Conservation (phyloP, 2,113 vertebrate species). For the Cyprinodon tularosa region DNA sequence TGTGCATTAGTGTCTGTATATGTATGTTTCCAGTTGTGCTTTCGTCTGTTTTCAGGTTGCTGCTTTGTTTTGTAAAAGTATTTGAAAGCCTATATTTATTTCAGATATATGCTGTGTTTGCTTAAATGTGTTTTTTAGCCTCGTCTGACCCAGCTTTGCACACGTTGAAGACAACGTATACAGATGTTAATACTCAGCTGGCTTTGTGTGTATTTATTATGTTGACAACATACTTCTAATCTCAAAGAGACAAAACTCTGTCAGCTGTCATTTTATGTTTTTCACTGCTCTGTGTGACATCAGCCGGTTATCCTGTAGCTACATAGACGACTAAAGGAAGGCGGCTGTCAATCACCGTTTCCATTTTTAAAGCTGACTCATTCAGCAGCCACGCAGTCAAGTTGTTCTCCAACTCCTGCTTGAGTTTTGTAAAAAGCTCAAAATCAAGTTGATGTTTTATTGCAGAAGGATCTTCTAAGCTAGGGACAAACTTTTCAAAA, state of each 20-base stretch:
- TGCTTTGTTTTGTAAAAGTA: conserved; percentile 27
- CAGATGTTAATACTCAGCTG: conserved; percentile 16
- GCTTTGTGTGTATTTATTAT: conserved; percentile 38
- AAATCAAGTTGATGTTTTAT: not conserved
- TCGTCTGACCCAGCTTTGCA: conserved; percentile 9
- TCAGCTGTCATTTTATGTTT: conserved; percentile 25
- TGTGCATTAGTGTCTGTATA: conserved; percentile 39
- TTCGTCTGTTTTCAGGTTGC: conserved; percentile 30
- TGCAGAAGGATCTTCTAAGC: not conserved
- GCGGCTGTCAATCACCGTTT: conserved; percentile 19
- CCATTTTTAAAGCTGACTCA: conserved; percentile 17
- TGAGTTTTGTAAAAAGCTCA: not conserved
- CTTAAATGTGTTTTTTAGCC: conserved; percentile 16
- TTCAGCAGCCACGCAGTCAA: not conserved
- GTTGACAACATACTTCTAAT: conserved; percentile 25
- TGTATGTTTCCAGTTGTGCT: conserved; percentile 19
- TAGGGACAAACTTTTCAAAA: too few relatives aligned
- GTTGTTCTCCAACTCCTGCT: not conserved
- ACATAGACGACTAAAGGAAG: conserved; percentile 7
- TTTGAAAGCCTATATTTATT: conserved; percentile 20
- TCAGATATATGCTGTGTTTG: conserved; percentile 22
- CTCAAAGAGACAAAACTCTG: conserved; percentile 16
- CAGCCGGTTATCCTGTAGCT: conserved; percentile 18
- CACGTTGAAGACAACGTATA: conserved; percentile 5
- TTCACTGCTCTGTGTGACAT: conserved; percentile 19